A percentile compares a stretch with the other conserved stretches of the same genome.
These are phyloP conservation scores for Volucella inanis DNA, from an alignment of 2,888 invertebrate genomes.

Conservation along the genomic window DNA sequence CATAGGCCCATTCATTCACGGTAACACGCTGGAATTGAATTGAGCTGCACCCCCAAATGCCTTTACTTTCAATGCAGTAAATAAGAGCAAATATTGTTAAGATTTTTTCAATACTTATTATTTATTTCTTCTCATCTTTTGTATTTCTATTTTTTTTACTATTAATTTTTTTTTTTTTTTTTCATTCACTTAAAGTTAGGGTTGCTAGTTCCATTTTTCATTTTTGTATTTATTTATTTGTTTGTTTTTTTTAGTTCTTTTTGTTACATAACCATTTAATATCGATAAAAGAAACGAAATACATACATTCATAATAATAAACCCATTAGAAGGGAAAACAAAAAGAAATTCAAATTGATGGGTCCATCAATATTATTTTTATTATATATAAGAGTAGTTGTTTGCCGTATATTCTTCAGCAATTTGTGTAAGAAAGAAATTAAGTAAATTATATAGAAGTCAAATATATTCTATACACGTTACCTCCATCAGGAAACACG, in stretches of 20 bases:
- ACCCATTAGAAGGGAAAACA: slow-evolving; percentile 41
- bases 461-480: slow-evolving; percentile 17
- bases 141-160: slow-evolving; percentile 22
- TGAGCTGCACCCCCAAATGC: neutral
- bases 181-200: slow-evolving; percentile 55
- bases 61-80: neutral
- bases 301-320: slow-evolving; percentile 42
- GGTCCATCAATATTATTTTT: slow-evolving; percentile 35
- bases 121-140: slow-evolving; percentile 47
- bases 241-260: slow-evolving; percentile 10
- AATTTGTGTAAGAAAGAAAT: slow-evolving; percentile 33
- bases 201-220: slow-evolving; percentile 41
- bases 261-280: slow-evolving; percentile 52
- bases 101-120: slow-evolving; percentile 57
- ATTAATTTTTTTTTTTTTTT: slow-evolving; percentile 20
- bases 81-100: neutral
- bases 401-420: slow-evolving; percentile 15
- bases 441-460: slow-evolving; percentile 5
- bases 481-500: neutral
- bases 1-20: no score
- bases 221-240: slow-evolving; percentile 8
- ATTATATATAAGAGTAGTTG: slow-evolving; percentile 4
- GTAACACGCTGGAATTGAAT: no score
- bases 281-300: slow-evolving; percentile 53
- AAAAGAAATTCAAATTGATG: slow-evolving; percentile 31